Percentiles rank a stretch among this genome's conserved stretches.
These are phyloP conservation scores for Phaethornis superciliosus DNA, from an alignment of 2,113 vertebrate species.

Conservation along the genomic window DNA sequence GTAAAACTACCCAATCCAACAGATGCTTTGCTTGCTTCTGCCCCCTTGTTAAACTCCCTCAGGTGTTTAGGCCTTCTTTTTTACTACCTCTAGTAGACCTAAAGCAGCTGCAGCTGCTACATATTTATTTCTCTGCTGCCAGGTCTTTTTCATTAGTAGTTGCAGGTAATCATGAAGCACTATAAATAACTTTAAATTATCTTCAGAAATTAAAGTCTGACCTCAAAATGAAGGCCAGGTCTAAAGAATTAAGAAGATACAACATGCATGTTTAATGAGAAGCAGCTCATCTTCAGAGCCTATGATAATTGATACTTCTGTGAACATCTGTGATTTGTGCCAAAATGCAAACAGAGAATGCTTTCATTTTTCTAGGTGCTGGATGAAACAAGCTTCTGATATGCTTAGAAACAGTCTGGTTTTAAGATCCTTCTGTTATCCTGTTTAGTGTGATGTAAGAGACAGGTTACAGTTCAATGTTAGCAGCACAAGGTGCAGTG, in stretches of 20 bases:
- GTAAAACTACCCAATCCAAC: conserved; percentile 46
- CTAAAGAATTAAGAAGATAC: conserved; percentile 32
- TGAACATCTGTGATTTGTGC: background rate
- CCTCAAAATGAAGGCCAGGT: conserved; percentile 69
- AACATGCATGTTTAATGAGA: background rate
- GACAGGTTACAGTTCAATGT: background rate
- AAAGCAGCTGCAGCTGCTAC: conserved; percentile 73
- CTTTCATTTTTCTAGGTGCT: background rate
- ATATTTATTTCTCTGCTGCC: conserved; percentile 60
- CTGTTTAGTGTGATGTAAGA: conserved; percentile 48
- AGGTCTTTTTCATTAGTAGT: conserved; percentile 58
- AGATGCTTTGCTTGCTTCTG: conserved; percentile 18
- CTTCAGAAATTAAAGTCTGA: conserved; percentile 73
- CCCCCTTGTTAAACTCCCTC: conserved; percentile 35
- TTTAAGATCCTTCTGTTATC: conserved; percentile 24
- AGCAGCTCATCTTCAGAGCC: background rate
- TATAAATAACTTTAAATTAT: conserved; percentile 74
- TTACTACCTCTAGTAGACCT: conserved; percentile 67
- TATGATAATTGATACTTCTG: background rate
- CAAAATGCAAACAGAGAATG: background rate
- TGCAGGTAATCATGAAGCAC: conserved; percentile 60
- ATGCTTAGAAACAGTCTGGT: background rate
- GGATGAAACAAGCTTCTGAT: background rate
- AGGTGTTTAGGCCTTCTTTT: conserved; percentile 40
- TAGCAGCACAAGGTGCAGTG: background rate